Base-by-base conservation (phyloP, 2,797 vertebrate genomes). In the Synanceia verrucosa region DNA sequence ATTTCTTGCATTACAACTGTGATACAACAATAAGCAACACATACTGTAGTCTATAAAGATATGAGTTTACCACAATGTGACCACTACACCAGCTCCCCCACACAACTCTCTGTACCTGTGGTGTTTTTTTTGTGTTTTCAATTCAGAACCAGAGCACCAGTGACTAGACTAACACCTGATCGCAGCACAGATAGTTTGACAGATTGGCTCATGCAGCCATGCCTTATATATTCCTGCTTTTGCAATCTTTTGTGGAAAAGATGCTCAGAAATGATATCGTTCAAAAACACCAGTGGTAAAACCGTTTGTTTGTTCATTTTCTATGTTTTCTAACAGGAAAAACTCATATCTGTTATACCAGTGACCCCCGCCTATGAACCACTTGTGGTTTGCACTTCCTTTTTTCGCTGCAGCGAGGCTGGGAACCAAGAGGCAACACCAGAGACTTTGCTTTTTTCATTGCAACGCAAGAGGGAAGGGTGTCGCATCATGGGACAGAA, bases 381-480 rank as follows among this genome's bases (percentile, higher is more conserved):
- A n/a, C 48, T 12, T 26, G 50, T n/a, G 70, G 63, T 65, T 75
- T 64, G 19, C 21, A 16, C 63, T 71, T 73, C 52, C 41, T 77
- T 48, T 28, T 47, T 73, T 58, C 5, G 7, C 9, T 53, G 57
- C 3, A 46, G 29, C 6, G 21, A 28, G 19, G 29, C 21, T 43
- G 58, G 48, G 37, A 73, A 71, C 9, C 4, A 55, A 80, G 66
- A 29, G 6, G 9, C 2, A 41, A 41, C 9, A 1, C 12, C 11
- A 24, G 7, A 51, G 50, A 59, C 5, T 13, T 11, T 9, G 5
- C 18, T 56, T 62, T 76, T 57, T 47, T 56, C 9, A 21, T 36
- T 60, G 31, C 33, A n/a, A 12, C 9, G n/a, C 1, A 2, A 3
- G 16, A 63, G 10, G 10, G 5, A 63, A 36, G 47, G 23, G 7